Evolutionary conservation across 2,113 vertebrate genomes (phyloP), one percentile per base, ranked within the genome.

Genomic region (Daubentonia madagascariensis): DNA sequence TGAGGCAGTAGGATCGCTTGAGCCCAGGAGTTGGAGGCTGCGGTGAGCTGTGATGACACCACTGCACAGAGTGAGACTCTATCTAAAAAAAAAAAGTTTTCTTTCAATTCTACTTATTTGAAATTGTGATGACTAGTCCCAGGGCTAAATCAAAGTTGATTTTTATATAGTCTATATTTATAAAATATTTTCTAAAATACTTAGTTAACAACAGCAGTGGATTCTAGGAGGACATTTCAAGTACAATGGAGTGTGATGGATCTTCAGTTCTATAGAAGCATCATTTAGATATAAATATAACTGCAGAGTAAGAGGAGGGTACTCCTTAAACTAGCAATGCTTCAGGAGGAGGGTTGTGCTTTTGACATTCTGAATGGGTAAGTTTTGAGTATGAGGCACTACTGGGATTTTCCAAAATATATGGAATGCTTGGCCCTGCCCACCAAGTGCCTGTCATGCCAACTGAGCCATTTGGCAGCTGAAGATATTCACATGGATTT

Each of bases 211-310:
- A 18, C 48, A 78, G 35, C 70, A 83, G 12, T 85, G 20, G 78
- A 67, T 96, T 84, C 91, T 63, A 79, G 81, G 50, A 93, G 63
- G 73, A 37, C 81, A 89, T 96, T 96, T 96, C 87, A 89, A 92
- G 32, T 81, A 81, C 32, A 61, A 48, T 61, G 63, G 86, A 68
- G 5, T 73, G 28, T 92, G 85, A 76, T 75, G 40, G 14, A 22
- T 96, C 63, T 94, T 86, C 23, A 76, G 17, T 81, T 91, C 40
- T 40, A 57, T 45, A 61, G 78, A 83, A 81, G 52, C 45, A 61
- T 86, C 54, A 70, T 92, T 84, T 91, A 79, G 32, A 43, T 73
- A 52, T 70, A 94, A 96, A 96, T 89, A 61, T 75, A 90, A 63
- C n/a, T 50, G 32, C 13, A 50, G 32, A 72, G 40, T 63, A 81